Conservation (phyloP, 2,888 invertebrate genomes). For the Stenotaenia linearis region DNA sequence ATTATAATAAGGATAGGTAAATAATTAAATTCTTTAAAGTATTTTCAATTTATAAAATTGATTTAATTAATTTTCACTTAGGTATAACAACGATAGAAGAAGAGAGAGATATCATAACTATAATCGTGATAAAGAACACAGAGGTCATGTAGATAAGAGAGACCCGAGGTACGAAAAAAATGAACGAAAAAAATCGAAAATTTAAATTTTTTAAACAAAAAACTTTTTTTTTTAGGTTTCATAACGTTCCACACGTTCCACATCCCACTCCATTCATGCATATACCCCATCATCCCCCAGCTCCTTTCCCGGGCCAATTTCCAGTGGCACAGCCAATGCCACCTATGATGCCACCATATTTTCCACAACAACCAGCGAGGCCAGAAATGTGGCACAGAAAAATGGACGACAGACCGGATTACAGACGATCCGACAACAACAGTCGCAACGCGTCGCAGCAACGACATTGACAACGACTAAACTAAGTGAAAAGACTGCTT, state of each 20-base stretch:
- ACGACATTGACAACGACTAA: neutral
- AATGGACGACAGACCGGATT: neutral
- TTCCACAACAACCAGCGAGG: neutral
- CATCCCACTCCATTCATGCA: neutral
- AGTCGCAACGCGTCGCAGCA: neutral
- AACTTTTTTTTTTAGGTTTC: neutral
- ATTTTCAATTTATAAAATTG: too few species aligned
- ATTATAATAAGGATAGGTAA: constrained; percentile 30
- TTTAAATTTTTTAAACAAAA: neutral
- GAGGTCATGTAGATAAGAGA: neutral
- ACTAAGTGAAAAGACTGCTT: neutral
- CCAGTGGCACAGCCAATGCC: neutral
- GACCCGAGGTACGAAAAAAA: neutral
- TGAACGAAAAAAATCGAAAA: too few species aligned
- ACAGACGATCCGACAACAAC: neutral
- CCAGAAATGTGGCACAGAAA: neutral
- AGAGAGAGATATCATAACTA: neutral
- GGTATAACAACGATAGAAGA: neutral
- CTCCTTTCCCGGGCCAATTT: neutral
- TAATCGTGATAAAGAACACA: neutral
- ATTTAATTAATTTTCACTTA: too few species aligned
- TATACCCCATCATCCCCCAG: neutral
- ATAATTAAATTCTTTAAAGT: too few species aligned
- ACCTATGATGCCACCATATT: neutral
- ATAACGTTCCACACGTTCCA: neutral